A percentile compares a stretch with the other conserved stretches of the same genome.
phyloP scores from a whole-genome alignment of 2,797 vertebrate species.

The Sternarchorhynchus goeldii region DNA sequence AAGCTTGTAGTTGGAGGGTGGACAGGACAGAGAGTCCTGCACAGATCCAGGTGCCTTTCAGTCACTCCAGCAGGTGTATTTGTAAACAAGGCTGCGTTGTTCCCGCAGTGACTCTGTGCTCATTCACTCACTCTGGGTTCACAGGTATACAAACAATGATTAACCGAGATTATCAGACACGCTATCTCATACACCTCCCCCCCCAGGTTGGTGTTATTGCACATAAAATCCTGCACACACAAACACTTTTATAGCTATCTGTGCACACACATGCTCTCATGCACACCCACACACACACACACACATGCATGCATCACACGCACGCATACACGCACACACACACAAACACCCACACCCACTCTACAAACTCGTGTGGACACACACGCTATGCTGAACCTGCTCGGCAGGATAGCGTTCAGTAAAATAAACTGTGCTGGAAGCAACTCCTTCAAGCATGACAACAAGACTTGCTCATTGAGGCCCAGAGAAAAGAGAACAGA shows the following conservation, averaged over 20 bases:
- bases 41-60: conserved; percentile 70
- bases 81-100: conserved; percentile 52
- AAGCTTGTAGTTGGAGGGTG: conserved; percentile 60
- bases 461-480: conserved; percentile 71
- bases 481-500: conserved; percentile 62
- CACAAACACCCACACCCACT: conserved; percentile 48
- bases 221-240: not conserved
- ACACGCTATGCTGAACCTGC: conserved; percentile 77
- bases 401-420: conserved; percentile 73
- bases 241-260: too few species aligned
- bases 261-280: conserved; percentile 29
- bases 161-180: not conserved
- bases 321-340: conserved; percentile 27
- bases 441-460: conserved; percentile 70
- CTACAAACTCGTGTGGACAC: conserved; percentile 12
- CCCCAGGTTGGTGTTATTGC: not conserved
- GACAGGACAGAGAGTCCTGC: conserved; percentile 53
- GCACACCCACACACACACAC: conserved; percentile 28
- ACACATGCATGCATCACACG: conserved; percentile 18
- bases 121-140: conserved; percentile 21
- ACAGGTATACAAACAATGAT: conserved; percentile 12
- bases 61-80: conserved; percentile 63
- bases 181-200: not conserved
- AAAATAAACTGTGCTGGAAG: conserved; percentile 82
- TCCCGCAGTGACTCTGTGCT: conserved; percentile 28